Evolutionary conservation across 2,888 invertebrate genomes (phyloP), one percentile per base, ranked within the genome.

Genomic region (Hanleya hanleyi): DNA sequence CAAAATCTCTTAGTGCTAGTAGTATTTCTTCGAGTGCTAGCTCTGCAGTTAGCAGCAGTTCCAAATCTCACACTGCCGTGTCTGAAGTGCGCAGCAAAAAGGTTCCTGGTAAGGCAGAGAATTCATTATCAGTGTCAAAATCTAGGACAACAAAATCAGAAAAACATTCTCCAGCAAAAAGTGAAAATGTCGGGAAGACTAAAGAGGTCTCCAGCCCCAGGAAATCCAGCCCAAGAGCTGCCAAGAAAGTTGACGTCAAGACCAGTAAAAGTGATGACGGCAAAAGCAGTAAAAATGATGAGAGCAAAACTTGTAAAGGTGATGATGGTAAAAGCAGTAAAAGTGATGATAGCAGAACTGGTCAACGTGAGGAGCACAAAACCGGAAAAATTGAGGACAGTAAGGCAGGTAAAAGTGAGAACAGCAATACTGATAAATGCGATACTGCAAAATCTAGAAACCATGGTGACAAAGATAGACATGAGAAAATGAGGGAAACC

Each of bases 251-350:
- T n/a, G 64, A n/a, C 33, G 64, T 32, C 33, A 62, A 29, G n/a
- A 62, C 26, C 47, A 41, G 18, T 32, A 26, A 47, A 67, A 22
- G 38, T 35, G 35, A 51, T 18, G 32, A 62, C 35, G 12, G 41
- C 22, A 6, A 41, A 18, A 29, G 35, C 57, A 38, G 37, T 61
- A 37, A 71, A 26, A 26, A 41, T 15, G 47, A 22, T 67, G 67
- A 38, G 32, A 29, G 38, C 35, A 61, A 35, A 38, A 67, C 66
- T n/a, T 66, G 49, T 22, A 71, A 62, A 37, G 38, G 62, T 12
- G 71, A 71, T 35, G 62, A 71, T 26, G 62, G 74, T 41, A 73
- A 71, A 35, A 41, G 61, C 4, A 47, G 41, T 7, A 69, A 71
- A 3, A 62, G 50, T 47, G 36, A 51, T 9, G 62, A 38, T 18